Evolutionary conservation across 2,113 vertebrate genomes (phyloP).

Genomic region (Sinosuthora webbiana): DNA sequence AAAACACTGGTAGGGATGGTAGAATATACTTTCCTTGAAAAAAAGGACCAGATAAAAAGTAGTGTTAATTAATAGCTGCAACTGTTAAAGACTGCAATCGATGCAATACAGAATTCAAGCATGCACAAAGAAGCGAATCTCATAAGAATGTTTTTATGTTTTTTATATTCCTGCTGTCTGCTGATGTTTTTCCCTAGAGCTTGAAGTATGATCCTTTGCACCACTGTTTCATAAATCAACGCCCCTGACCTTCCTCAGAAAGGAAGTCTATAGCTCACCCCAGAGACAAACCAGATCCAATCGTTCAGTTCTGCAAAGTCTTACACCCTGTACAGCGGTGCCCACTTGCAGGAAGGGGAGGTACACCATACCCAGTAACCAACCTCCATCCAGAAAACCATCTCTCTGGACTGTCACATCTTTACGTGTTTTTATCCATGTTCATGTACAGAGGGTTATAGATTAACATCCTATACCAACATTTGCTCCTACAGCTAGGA

Average conservation of each 20-base stretch:
- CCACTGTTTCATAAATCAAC: background rate
- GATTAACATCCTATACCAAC: background rate
- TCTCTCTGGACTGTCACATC: background rate
- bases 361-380: background rate
- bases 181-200: background rate
- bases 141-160: accelerated
- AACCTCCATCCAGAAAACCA: background rate
- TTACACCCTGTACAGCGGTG: background rate
- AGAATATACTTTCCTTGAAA: background rate
- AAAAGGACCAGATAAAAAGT: background rate
- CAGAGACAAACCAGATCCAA: background rate
- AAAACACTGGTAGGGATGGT: background rate
- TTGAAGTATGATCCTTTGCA: background rate
- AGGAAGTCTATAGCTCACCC: background rate
- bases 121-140: background rate
- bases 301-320: background rate
- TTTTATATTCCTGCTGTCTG: background rate
- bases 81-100: background rate
- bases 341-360: background rate
- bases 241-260: background rate
- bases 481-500: background rate
- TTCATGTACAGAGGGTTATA: background rate
- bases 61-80: background rate
- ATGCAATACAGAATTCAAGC: background rate
- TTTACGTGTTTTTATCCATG: background rate